Evolutionary conservation across 2,113 vertebrate genomes (phyloP), one percentile per base, ranked within the genome.

Genomic region (Hyaena hyaena): DNA sequence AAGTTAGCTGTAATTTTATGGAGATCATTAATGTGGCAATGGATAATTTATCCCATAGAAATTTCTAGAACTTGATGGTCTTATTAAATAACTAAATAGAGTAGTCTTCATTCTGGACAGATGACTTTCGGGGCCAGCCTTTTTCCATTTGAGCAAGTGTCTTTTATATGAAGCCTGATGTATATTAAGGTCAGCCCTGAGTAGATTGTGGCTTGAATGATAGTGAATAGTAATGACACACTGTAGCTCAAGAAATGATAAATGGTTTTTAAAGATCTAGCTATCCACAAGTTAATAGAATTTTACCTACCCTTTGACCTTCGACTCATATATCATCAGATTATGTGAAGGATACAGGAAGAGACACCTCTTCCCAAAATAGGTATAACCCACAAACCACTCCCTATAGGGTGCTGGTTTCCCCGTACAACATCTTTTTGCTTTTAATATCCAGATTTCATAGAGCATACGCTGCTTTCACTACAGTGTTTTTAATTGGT

Each of bases 251-350:
- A 48, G 88, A 97, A 73, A 48, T 48, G 55, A 93, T 48, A 69
- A 71, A 81, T 91, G 43, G 17, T 39, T 81, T 94, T 93, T 88
- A 68, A 93, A 89, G 73, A 77, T 77, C 15, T 89, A 23, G 23
- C 28, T 90, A 2, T 87, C 68, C 55, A 71, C 53, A 85, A 71
- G 33, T 71, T 73, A 83, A 73, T 86, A 50, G 45, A 81, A 11
- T 96, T 93, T 93, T 90, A 71, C 77, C 61, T 63, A 19, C 28
- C 31, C 88, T 95, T 93, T 82, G 92, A 82, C 61, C 79, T 71
- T 61, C 12, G 9, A 16, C 61, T 96, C 68, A 19, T 88, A 23
- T 35, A 63, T 92, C 71, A 85, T 91, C 15, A 10, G 71, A 68
- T 58, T 24, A 10, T 45, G 21, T 74, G 48, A 84, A 85, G 88